Conservation (phyloP, 23 tunicate species). For the Diplosoma virens region DNA sequence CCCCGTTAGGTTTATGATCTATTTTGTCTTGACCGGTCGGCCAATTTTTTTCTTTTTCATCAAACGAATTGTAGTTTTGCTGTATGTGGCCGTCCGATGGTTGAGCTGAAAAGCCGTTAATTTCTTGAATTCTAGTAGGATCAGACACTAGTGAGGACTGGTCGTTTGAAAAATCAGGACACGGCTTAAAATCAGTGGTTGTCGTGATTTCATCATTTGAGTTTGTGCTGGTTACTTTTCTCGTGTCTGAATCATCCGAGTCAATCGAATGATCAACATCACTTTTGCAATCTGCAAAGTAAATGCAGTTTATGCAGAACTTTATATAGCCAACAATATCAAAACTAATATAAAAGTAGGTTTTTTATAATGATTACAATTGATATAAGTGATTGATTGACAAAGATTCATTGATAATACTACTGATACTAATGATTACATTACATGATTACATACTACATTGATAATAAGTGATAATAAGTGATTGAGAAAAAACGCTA, state of each 20-base stretch:
- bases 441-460: too few species aligned
- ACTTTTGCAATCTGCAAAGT: conserved; percentile 33
- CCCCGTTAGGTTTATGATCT: not conserved
- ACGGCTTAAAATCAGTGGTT: not conserved
- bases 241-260: conserved; percentile 59
- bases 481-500: too few species aligned
- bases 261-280: conserved; percentile 37
- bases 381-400: too few species aligned
- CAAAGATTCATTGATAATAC: too few species aligned
- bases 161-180: not conserved
- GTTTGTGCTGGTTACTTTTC: conserved; percentile 64
- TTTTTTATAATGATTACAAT: too few species aligned
- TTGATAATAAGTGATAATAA: too few species aligned
- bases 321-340: not conserved
- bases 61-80: not conserved
- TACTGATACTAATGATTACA: too few species aligned
- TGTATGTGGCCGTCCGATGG: not conserved
- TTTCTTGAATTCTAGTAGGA: too few species aligned
- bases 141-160: not conserved
- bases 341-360: not conserved
- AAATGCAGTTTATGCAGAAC: not conserved
- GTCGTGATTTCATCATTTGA: conserved; percentile 29
- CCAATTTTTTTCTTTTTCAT: conserved; percentile 1
- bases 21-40: not conserved
- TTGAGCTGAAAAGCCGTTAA: not conserved